A percentile compares a stretch with the other conserved stretches of the same genome.
Conservation (phyloP, 2,797 vertebrate genomes). For the Mallotus villosus region DNA sequence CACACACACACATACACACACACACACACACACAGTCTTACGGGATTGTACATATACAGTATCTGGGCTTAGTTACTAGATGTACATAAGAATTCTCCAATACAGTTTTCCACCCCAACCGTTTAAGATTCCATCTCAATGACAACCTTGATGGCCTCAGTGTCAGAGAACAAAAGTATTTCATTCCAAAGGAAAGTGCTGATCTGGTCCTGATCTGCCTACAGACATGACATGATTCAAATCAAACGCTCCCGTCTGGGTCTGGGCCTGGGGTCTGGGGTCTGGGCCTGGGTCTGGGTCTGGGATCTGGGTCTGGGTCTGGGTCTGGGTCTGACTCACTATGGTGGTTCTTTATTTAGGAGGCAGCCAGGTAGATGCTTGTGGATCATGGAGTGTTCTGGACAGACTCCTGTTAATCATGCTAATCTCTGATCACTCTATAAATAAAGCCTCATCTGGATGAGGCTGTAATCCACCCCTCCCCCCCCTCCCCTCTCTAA, state of each 20-base stretch:
- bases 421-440: slow-evolving; percentile 7
- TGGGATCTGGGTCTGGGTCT: too few species aligned
- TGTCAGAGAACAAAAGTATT: not conserved
- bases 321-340: too few species aligned
- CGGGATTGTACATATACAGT: not conserved
- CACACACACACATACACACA: not conserved
- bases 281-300: too few species aligned
- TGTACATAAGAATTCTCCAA: slow-evolving; percentile 30
- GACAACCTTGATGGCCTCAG: slow-evolving; percentile 47
- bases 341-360: too few species aligned
- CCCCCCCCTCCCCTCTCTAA: slow-evolving; percentile 1
- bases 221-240: too few species aligned
- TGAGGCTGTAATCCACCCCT: not conserved
- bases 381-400: not conserved
- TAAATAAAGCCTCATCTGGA: not conserved
- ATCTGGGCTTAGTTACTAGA: slow-evolving; percentile 21
- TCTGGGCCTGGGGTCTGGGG: too few species aligned
- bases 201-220: too few species aligned
- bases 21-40: slow-evolving; percentile 4
- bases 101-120: slow-evolving; percentile 28
- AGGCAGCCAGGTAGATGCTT: too few species aligned
- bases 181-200: too few species aligned
- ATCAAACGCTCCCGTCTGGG: too few species aligned
- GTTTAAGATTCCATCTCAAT: slow-evolving; percentile 60
- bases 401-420: not conserved